Conservation (phyloP, 2,797 vertebrate species). For the Chelidonichthys spinosus region DNA sequence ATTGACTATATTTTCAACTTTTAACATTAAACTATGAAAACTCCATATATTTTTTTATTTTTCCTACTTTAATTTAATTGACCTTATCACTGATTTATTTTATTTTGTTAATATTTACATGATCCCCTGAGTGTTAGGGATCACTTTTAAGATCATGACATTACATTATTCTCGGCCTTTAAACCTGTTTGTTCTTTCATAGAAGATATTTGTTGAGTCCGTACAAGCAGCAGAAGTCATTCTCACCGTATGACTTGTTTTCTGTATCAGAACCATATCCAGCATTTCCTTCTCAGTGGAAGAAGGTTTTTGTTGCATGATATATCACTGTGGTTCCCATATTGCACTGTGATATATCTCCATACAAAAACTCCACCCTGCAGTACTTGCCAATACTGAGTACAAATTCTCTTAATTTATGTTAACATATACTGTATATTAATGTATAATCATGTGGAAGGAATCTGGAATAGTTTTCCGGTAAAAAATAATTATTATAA, state of each 20-base stretch:
- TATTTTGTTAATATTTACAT: neutral
- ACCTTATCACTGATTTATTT: neutral
- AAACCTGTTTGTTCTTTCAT: neutral
- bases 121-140: neutral
- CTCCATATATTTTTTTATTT: neutral
- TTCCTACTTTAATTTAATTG: neutral
- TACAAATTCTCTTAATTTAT: too few relatives aligned
- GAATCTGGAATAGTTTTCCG: neutral
- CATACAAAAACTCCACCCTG: conserved; percentile 41
- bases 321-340: conserved; percentile 28
- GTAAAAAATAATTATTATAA: too few relatives aligned
- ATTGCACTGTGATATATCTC: conserved; percentile 29
- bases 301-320: conserved; percentile 24
- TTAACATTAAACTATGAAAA: neutral
- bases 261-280: neutral
- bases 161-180: neutral
- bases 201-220: neutral
- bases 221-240: neutral
- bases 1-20: neutral
- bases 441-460: neutral
- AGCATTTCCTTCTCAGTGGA: neutral
- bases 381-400: too few relatives aligned
- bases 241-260: neutral
- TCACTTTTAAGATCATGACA: neutral
- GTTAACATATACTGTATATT: neutral